Conservation (phyloP, 1,140 invertebrate species). For the Dinothrombium tinctorium region DNA sequence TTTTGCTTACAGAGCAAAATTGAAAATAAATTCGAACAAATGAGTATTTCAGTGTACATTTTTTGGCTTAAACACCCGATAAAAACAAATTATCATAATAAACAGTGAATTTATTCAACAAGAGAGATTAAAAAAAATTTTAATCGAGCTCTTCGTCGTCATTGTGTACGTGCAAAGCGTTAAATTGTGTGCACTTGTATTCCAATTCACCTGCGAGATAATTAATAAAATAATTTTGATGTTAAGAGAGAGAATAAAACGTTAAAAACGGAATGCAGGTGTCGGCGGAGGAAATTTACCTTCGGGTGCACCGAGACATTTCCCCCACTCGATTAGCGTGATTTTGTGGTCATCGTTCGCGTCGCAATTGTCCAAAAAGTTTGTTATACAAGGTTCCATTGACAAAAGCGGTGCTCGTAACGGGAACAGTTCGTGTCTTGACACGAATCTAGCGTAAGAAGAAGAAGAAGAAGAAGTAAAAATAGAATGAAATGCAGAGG, state of each 20-base stretch:
- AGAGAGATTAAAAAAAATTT: too few species aligned
- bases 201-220: constrained; percentile 8
- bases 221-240: background rate
- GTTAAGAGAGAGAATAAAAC: background rate
- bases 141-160: too few species aligned
- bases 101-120: too few species aligned
- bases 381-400: constrained; percentile 77
- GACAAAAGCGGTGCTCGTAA: constrained; percentile 71
- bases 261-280: background rate
- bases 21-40: too few species aligned
- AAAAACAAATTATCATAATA: too few species aligned
- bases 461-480: too few species aligned
- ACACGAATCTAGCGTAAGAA: too few species aligned
- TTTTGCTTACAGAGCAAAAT: too few species aligned
- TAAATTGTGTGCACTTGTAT: constrained; percentile 9
- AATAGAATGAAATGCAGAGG: too few species aligned
- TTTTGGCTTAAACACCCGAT: too few species aligned
- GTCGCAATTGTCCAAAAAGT: constrained; percentile 78
- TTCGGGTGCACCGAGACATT: constrained; percentile 58
- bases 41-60: too few species aligned
- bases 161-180: too few species aligned
- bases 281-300: constrained; percentile 19
- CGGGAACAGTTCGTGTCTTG: constrained; percentile 77
- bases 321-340: constrained; percentile 64
- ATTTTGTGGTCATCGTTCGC: constrained; percentile 62